phyloP scores from a whole-genome alignment of 2,113 vertebrate species.

The Abramis brama region DNA sequence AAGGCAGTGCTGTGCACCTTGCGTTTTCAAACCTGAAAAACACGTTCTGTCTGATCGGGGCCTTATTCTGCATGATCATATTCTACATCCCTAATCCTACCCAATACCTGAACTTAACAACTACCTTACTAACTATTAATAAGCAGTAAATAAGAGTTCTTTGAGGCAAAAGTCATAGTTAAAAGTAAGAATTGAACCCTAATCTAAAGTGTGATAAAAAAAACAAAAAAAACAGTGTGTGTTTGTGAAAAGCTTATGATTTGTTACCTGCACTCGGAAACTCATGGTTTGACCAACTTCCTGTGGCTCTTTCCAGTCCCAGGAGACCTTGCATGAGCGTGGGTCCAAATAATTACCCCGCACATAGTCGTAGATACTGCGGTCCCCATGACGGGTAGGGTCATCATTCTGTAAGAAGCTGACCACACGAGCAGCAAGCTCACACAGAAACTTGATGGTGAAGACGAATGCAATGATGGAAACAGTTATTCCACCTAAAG shows the following conservation, averaged over 20 bases:
- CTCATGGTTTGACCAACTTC: conserved; percentile 99
- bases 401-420: conserved; percentile 99
- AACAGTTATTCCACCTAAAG: conserved; percentile 94
- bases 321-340: conserved; percentile 95
- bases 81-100: too few relatives aligned
- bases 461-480: conserved; percentile 98
- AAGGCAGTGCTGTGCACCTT: too few relatives aligned
- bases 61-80: too few relatives aligned
- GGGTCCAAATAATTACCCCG: conserved; percentile 98
- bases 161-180: too few relatives aligned
- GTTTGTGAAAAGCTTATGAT: conserved; percentile 2
- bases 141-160: too few relatives aligned
- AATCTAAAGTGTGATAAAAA: too few relatives aligned
- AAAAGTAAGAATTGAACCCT: too few relatives aligned
- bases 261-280: conserved; percentile 90
- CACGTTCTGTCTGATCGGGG: too few relatives aligned
- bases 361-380: conserved; percentile 98
- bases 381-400: conserved; percentile 91
- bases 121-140: too few relatives aligned
- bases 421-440: conserved; percentile 95
- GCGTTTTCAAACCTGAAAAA: too few relatives aligned
- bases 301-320: conserved; percentile 98
- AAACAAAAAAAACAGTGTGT: not conserved
- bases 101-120: too few relatives aligned
- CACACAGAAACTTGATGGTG: conserved; percentile 99